Evolutionary conservation across 2,888 invertebrate species (phyloP).

Genomic region (Eupithecia pulchellata): DNA sequence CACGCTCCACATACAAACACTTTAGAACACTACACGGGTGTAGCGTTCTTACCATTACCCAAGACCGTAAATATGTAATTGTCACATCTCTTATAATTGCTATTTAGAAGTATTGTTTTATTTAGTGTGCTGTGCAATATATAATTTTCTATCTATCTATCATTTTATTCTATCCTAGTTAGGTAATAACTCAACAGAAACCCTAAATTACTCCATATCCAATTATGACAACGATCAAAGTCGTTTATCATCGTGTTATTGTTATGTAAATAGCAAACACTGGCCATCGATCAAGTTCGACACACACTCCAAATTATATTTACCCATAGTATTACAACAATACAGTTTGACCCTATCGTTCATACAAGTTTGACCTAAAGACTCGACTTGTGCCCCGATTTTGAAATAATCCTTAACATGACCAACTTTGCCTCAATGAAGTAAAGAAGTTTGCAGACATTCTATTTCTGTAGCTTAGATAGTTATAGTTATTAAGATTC

Average conservation of each 20-base stretch:
- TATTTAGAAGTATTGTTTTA: no score
- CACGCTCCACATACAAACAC: no score
- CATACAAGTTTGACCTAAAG: conserved; percentile 6
- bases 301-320: conserved; percentile 19
- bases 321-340: background rate
- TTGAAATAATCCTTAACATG: background rate
- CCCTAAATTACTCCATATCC: background rate
- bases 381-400: background rate
- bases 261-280: conserved; percentile 34
- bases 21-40: no score
- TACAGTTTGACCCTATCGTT: conserved; percentile 6
- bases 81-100: no score
- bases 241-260: conserved; percentile 39
- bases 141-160: no score
- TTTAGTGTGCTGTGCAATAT: no score
- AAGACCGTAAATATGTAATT: no score
- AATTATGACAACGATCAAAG: conserved; percentile 29
- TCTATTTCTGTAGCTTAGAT: background rate
- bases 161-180: no score
- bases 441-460: background rate
- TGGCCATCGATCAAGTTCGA: conserved; percentile 35
- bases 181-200: background rate
- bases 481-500: background rate
- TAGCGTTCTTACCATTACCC: no score
- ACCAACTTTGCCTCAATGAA: background rate